phyloP scores from a whole-genome alignment of 2,888 invertebrate genomes.

The Cetonia aurata region DNA sequence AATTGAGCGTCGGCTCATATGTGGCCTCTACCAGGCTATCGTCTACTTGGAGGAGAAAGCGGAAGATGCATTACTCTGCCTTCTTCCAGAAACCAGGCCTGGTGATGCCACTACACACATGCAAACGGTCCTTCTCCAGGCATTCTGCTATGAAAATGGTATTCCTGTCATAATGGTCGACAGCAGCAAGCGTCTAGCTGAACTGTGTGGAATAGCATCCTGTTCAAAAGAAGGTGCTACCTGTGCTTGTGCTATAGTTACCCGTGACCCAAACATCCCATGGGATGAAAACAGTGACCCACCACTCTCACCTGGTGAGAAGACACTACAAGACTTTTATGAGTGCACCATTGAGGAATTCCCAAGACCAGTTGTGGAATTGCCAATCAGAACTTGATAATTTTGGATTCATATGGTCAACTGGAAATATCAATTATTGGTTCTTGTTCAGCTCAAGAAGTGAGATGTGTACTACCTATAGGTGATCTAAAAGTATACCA shows the following conservation, averaged over 20 bases:
- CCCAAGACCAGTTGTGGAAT: constrained; percentile 74
- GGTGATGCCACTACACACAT: constrained; percentile 84
- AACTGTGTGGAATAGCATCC: constrained; percentile 68
- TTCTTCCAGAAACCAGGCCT: constrained; percentile 76
- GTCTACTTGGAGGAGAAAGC: constrained; percentile 72
- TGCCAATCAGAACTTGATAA: constrained; percentile 66
- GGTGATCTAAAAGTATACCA: too few species aligned
- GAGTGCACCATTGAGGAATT: constrained; percentile 75
- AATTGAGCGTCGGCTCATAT: constrained; percentile 72
- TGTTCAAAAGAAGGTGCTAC: constrained; percentile 63
- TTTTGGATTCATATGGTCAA: background rate
- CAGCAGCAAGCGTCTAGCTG: constrained; percentile 69
- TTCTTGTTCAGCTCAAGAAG: background rate
- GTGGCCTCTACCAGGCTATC: constrained; percentile 75
- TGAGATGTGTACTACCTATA: too few species aligned
- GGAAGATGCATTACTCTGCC: constrained; percentile 76
- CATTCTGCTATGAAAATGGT: constrained; percentile 83
- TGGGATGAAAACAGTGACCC: constrained; percentile 67
- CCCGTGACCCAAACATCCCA: constrained; percentile 65
- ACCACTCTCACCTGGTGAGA: constrained; percentile 73
- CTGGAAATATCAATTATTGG: constrained; percentile 10
- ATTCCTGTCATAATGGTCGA: constrained; percentile 82
- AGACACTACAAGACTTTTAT: constrained; percentile 75
- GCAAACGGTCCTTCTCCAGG: constrained; percentile 82
- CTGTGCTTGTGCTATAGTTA: constrained; percentile 72